These are phyloP conservation scores for Apus apus DNA, from an alignment of 2,113 vertebrate genomes.

Conservation along the genomic window DNA sequence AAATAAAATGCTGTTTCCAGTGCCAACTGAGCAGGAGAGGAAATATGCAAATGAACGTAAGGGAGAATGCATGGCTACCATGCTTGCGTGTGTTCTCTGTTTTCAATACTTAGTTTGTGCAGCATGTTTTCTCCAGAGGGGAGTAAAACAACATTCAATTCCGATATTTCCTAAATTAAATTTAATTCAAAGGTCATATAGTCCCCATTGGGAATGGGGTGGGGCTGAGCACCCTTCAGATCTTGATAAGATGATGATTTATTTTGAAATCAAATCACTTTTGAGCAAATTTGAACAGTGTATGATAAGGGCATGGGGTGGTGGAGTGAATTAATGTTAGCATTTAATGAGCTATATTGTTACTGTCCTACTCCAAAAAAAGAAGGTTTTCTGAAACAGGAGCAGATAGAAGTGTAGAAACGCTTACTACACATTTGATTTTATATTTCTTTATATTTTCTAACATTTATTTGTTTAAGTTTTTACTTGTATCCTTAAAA, in stretches of 20 bases:
- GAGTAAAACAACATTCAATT: conserved; percentile 43
- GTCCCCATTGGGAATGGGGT: background rate
- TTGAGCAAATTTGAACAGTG: conserved; percentile 40
- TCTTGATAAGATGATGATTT: conserved; percentile 42
- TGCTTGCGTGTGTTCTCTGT: background rate
- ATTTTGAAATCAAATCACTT: conserved; percentile 60
- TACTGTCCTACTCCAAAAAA: background rate
- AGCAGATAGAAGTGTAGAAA: background rate
- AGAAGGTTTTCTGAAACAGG: background rate
- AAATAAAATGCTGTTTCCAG: background rate
- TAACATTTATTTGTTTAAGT: background rate
- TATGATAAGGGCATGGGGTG: background rate
- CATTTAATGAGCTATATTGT: conserved; percentile 36
- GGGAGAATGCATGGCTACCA: background rate
- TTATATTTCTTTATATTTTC: background rate
- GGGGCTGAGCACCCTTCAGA: background rate
- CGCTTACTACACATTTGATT: background rate
- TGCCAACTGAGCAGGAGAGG: background rate
- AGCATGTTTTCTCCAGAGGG: background rate
- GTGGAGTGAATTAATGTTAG: conserved; percentile 37
- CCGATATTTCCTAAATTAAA: conserved; percentile 63
- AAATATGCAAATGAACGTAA: conserved; percentile 51
- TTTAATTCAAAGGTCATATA: conserved; percentile 47
- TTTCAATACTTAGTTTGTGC: conserved; percentile 57
- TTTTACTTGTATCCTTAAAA: background rate